Evolutionary conservation across 2,113 vertebrate genomes (phyloP), one percentile per base, ranked within the genome.

Genomic region (Columba janthina): DNA sequence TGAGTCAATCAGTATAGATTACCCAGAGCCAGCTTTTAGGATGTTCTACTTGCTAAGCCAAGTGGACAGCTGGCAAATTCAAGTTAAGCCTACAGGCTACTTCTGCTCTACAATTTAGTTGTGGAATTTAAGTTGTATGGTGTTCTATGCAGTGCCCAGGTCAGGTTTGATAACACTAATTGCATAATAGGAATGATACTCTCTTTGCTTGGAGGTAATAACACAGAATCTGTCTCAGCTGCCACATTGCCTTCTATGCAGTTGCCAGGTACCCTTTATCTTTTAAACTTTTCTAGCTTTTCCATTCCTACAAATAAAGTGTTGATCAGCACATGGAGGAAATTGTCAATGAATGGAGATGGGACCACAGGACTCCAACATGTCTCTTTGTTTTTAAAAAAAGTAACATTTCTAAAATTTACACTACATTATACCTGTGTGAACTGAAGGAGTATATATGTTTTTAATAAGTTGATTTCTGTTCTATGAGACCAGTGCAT

Each of bases 191-290:
- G 4, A 67, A 53, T 13, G 56, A 8, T 44, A 29, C 15, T 62
- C 24, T 46, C 9, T 46, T 14, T 57, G 7, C 24, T 44, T 67
- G 57, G 21, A 38, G 3, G 2, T 36, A 50, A 53, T 6, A 5
- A 5, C 25, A 79, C 50, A 86, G 40, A 86, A 69, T 5, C 18
- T 44, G 64, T 88, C 44, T 72, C 20, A 62, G 54, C 26, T 86
- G 36, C 40, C 28, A 6, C 0, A 0, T 15, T 60, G 19, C n/a
- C 18, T 78, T 31, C 18, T 2, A 2, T 31, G 3, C 10, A 22
- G 20, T 12, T 72, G 29, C 25, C 25, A 78, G 56, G 22, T 21
- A 42, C 0, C 12, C 5, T 51, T 78, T 50, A 64, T 34, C 19
- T 88, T 72, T 67, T 34, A 57, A 80, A 48, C 4, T 34, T 22